Evolutionary conservation across 2,797 vertebrate genomes (phyloP), one percentile per base, ranked within the genome.

Genomic region (Bucorvus abyssinicus): DNA sequence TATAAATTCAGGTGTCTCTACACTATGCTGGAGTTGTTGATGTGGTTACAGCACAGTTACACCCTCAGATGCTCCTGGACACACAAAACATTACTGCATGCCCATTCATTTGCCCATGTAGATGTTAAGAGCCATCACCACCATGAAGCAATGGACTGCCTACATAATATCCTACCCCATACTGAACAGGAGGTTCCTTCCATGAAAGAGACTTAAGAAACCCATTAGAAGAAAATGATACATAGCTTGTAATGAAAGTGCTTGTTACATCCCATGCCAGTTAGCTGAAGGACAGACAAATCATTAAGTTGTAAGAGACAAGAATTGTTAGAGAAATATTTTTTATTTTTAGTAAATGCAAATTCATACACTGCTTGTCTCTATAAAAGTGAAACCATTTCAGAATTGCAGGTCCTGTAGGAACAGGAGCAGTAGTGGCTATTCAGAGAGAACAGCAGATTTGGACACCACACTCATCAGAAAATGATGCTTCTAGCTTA

Each of bases 381-480:
- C 49, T 4, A n/a, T 7, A 60, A 55, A 80, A 63, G 7, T n/a
- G 8, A 79, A 82, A 88, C 2, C 11, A 45, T 23, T 78, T 82
- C 47, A 50, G 57, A 82, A 82, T 6, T 73, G 23, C 18, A 88
- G 10, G 32, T 78, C 3, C 23, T 32, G 8, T 13, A 74, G 9
- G 32, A 92, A 59, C 11, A 78, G 34, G 24, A 60, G 3, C 26
- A 75, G 9, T 7, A 7, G 14, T 61, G n/a, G n/a, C 38, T 94
- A 19, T 22, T 60, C 10, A 79, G 29, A 7, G 7, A 73, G 8
- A 70, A 61, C 7, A 73, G 5, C 27, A 26, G 17, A 70, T 45
- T 2, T 12, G 13, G 40, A 45, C 0, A 0, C 59, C 65, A 68
- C 12, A 18, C 11, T 12, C 17, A 42, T 17, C 7, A 2, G 15